phyloP scores from a whole-genome alignment of 2,797 vertebrate genomes.

The Mus spretus region DNA sequence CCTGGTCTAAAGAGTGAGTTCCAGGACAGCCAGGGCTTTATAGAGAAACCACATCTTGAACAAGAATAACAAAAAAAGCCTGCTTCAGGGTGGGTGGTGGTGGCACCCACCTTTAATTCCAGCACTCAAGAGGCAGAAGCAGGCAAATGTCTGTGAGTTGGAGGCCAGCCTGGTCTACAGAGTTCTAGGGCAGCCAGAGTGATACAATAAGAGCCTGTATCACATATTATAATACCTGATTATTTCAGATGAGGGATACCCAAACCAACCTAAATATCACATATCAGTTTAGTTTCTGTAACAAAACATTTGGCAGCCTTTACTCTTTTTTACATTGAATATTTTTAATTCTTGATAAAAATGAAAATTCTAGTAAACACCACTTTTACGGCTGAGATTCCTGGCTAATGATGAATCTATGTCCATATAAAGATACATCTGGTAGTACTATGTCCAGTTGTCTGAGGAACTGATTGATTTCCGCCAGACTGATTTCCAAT shows the following conservation, averaged over 20 bases:
- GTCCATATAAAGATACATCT: slow-evolving; percentile 10
- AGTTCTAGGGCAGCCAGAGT: not conserved
- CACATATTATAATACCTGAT: not conserved
- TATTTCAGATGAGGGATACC: not conserved
- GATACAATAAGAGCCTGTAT: not conserved
- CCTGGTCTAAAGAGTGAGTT: not conserved
- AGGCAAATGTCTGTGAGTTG: not conserved
- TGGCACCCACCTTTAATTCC: not conserved
- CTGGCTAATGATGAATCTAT: slow-evolving; percentile 15
- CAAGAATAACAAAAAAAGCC: not conserved
- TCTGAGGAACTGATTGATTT: no score
- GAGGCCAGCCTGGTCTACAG: not conserved
- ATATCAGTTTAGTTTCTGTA: slow-evolving; percentile 51
- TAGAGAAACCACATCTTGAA: not conserved
- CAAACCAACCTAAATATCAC: not conserved
- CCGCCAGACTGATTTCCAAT: no score
- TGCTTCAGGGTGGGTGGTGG: not conserved
- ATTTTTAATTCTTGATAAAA: slow-evolving; percentile 29
- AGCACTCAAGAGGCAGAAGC: not conserved
- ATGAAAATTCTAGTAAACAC: slow-evolving; percentile 41
- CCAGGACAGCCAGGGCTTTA: no score
- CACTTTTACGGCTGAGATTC: slow-evolving; percentile 60
- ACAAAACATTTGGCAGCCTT: not conserved
- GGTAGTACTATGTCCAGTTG: no score
- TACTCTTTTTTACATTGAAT: not conserved